phyloP scores from a whole-genome alignment of 64 coral and sea anemone species.

The Montipora foliosa region DNA sequence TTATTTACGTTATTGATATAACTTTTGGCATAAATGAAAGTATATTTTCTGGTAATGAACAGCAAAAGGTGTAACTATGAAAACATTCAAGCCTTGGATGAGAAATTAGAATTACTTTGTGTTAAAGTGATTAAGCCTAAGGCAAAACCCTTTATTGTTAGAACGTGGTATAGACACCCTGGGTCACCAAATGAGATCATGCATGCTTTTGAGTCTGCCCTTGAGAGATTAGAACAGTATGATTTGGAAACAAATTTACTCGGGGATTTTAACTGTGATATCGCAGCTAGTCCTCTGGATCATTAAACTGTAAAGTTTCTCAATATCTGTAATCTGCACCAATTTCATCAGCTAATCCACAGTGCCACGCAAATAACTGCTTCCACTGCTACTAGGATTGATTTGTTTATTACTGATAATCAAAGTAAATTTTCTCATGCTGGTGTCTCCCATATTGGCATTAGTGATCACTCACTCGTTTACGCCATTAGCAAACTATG shows the following conservation, averaged over 20 bases:
- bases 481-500: too few relatives aligned
- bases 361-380: background rate
- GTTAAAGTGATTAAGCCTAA: slow-evolving; percentile 4
- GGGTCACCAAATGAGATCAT: slow-evolving; percentile 12
- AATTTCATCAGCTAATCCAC: background rate
- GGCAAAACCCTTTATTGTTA: slow-evolving; percentile 13
- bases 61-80: too few relatives aligned
- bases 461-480: too few relatives aligned
- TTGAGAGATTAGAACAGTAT: slow-evolving; percentile 11
- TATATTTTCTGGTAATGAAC: too few relatives aligned
- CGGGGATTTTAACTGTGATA: too few relatives aligned
- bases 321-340: background rate
- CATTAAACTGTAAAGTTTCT: background rate
- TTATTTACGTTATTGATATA: too few relatives aligned
- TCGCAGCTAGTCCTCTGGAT: too few relatives aligned
- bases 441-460: background rate
- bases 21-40: too few relatives aligned
- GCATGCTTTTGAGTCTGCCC: slow-evolving; percentile 30
- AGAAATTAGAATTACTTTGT: too few relatives aligned
- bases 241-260: background rate
- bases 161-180: slow-evolving; percentile 9
- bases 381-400: background rate
- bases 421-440: background rate
- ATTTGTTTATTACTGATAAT: background rate
- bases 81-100: too few relatives aligned